Conservation (phyloP, 2,113 vertebrate genomes). For the Heteronetta atricapilla region DNA sequence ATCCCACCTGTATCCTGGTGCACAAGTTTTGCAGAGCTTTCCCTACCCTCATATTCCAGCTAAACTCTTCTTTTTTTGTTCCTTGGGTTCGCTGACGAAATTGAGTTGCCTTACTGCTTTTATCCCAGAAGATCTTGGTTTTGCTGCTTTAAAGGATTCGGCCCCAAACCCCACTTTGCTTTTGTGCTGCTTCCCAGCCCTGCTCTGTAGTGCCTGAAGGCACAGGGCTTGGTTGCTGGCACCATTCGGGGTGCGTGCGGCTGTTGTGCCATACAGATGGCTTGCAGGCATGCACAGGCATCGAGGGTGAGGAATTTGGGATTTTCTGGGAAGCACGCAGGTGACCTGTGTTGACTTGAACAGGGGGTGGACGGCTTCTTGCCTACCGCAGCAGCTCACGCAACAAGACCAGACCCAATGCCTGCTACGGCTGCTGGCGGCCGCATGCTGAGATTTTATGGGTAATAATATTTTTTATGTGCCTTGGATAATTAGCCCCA, state of each 20-base stretch:
- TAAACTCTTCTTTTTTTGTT: not conserved
- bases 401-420: not conserved
- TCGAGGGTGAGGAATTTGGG: not conserved
- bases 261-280: fast-evolving
- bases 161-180: not conserved
- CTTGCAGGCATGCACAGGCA: not conserved
- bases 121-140: not conserved
- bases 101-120: not conserved
- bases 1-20: not conserved
- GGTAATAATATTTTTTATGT: not conserved
- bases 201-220: fast-evolving
- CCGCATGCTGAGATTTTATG: not conserved
- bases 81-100: not conserved
- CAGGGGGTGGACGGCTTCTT: not conserved
- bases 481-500: not conserved
- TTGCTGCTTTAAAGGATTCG: not conserved
- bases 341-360: not conserved
- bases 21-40: not conserved
- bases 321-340: not conserved
- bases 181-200: fast-evolving
- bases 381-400: no score
- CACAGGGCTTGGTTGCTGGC: fast-evolving
- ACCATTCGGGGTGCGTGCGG: not conserved
- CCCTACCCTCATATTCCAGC: not conserved
- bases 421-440: not conserved